These are phyloP conservation scores for Caenorhabditis imperialis DNA, from an alignment of 2,888 invertebrate species.

Conservation along the genomic window DNA sequence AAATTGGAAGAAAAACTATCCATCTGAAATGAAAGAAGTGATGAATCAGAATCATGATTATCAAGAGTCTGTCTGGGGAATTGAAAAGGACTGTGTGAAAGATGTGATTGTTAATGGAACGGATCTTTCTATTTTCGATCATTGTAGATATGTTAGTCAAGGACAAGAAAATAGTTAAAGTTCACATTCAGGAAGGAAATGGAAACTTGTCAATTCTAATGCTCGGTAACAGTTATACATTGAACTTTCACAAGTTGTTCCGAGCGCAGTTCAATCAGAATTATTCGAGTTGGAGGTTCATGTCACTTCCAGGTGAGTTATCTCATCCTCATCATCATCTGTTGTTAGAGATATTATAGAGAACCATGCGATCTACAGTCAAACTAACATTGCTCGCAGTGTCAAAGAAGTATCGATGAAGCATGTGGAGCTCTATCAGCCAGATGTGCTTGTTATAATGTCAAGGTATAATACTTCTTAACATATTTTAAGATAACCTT, in stretches of 20 bases:
- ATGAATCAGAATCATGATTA: slow-evolving; percentile 16
- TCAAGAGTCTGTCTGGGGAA: too few relatives aligned
- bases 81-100: too few relatives aligned
- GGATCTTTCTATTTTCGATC: neutral
- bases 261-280: neutral
- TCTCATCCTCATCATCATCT: too few relatives aligned
- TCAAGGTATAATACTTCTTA: too few relatives aligned
- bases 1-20: slow-evolving; percentile 7
- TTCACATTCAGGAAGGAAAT: too few relatives aligned
- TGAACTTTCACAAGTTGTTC: neutral
- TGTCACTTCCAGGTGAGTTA: neutral
- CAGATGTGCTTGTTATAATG: too few relatives aligned
- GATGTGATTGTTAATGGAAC: too few relatives aligned
- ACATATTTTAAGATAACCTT: neutral
- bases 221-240: neutral
- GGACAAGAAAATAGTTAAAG: too few relatives aligned
- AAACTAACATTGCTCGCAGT: too few relatives aligned
- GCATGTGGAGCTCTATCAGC: slow-evolving; percentile 13
- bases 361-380: too few relatives aligned
- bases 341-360: neutral
- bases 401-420: neutral
- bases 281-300: neutral
- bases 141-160: neutral
- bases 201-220: too few relatives aligned
- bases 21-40: slow-evolving; percentile 9